Evolutionary conservation across 2,113 vertebrate genomes (phyloP).

Genomic region (Lophius piscatorius): DNA sequence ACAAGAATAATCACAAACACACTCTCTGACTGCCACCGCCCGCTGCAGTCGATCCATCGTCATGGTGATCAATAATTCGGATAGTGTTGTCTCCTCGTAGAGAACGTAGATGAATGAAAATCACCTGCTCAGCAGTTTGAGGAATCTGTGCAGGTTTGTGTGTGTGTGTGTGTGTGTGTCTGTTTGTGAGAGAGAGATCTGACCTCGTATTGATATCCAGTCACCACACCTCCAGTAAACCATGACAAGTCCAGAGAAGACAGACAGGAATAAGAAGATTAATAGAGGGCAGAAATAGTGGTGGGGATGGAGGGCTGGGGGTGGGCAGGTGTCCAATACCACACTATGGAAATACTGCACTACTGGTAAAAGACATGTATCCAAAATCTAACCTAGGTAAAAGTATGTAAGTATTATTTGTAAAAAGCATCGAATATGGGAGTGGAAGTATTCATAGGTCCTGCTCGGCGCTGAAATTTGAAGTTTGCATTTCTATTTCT

Average conservation of each 20-base stretch:
- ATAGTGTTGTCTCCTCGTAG: slow-evolving; percentile 48
- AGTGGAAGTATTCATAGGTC: too few relatives aligned
- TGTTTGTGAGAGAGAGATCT: slow-evolving; percentile 27
- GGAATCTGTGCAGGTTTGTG: slow-evolving; percentile 12
- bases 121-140: slow-evolving; percentile 68
- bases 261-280: slow-evolving; percentile 44
- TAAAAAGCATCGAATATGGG: too few relatives aligned
- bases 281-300: slow-evolving; percentile 41
- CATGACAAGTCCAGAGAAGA: slow-evolving; percentile 52
- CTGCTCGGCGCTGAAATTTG: too few relatives aligned
- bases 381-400: too few relatives aligned
- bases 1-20: slow-evolving; percentile 11
- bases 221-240: slow-evolving; percentile 44
- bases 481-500: too few relatives aligned
- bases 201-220: slow-evolving; percentile 64
- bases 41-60: slow-evolving; percentile 35
- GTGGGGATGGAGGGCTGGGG: not conserved
- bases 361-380: too few relatives aligned
- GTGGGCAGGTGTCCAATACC: too few relatives aligned
- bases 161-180: slow-evolving; percentile 15
- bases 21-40: slow-evolving; percentile 40
- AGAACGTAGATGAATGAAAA: slow-evolving; percentile 74
- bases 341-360: too few relatives aligned
- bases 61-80: slow-evolving; percentile 59
- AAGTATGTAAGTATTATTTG: too few relatives aligned